These are phyloP conservation scores for Thyatira batis DNA, from an alignment of 2,888 invertebrate genomes.

Conservation along the genomic window DNA sequence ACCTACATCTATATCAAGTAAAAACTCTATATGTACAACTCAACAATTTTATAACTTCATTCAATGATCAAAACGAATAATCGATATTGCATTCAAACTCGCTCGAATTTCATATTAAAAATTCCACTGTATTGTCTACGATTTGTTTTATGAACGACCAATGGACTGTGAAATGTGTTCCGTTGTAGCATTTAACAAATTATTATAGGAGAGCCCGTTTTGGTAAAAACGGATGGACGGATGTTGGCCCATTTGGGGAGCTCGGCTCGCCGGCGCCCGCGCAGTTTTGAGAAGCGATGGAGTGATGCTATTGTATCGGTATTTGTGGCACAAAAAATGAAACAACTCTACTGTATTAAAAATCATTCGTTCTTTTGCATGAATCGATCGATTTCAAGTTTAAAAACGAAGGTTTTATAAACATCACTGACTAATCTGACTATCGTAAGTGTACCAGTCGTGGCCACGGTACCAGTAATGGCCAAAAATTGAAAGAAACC, in stretches of 20 bases:
- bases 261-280: background rate
- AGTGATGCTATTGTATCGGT: background rate
- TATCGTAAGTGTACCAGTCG: too few relatives aligned
- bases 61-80: background rate
- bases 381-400: background rate
- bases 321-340: background rate
- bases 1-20: too few relatives aligned
- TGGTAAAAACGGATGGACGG: too few relatives aligned
- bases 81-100: constrained; percentile 4
- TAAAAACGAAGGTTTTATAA: background rate
- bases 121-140: constrained; percentile 45
- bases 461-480: too few relatives aligned
- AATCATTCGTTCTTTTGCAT: background rate
- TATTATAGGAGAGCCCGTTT: constrained; percentile 24
- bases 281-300: background rate
- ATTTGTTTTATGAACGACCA: constrained; percentile 49
- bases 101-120: constrained; percentile 30
- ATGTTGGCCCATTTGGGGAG: constrained; percentile 15
- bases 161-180: constrained; percentile 67
- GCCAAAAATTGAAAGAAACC: too few relatives aligned
- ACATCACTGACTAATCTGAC: too few relatives aligned
- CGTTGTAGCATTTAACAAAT: constrained; percentile 45
- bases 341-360: background rate
- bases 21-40: too few relatives aligned
- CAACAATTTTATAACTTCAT: background rate